A percentile compares a stretch with the other conserved stretches of the same genome.
These are phyloP conservation scores for Arizona elegans DNA, from an alignment of 2,113 vertebrate species.

Conservation along the genomic window DNA sequence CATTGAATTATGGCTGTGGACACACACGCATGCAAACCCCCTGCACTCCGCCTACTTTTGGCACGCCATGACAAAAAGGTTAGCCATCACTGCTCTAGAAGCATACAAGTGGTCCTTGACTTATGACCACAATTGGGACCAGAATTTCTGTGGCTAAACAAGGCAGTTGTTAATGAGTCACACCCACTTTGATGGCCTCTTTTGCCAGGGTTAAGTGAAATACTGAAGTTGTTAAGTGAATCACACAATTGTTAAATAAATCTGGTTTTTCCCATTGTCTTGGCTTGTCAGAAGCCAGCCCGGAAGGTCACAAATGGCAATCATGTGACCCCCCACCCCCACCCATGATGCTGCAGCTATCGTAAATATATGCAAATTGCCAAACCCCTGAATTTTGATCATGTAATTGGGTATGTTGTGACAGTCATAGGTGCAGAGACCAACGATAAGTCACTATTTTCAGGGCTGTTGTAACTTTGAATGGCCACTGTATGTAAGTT, in stretches of 20 bases:
- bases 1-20: too few species aligned
- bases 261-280: background rate
- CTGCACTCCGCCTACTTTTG: too few species aligned
- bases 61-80: too few species aligned
- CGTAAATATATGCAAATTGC: background rate
- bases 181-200: background rate
- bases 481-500: background rate
- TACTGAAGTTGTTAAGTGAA: background rate
- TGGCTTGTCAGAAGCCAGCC: background rate
- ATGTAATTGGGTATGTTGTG: background rate
- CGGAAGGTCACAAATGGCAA: background rate
- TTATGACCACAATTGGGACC: background rate
- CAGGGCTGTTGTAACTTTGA: background rate
- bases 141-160: background rate
- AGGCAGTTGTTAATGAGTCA: background rate
- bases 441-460: background rate
- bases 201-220: background rate
- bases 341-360: background rate
- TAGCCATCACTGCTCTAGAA: background rate
- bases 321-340: background rate
- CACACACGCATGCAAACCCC: too few species aligned
- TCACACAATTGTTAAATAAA: background rate
- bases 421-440: background rate
- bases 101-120: background rate
- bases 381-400: background rate